Percentiles rank a stretch among this genome's conserved stretches.
These are phyloP conservation scores for Stegostoma tigrinum DNA, from an alignment of 2,113 vertebrate species.

Conservation along the genomic window DNA sequence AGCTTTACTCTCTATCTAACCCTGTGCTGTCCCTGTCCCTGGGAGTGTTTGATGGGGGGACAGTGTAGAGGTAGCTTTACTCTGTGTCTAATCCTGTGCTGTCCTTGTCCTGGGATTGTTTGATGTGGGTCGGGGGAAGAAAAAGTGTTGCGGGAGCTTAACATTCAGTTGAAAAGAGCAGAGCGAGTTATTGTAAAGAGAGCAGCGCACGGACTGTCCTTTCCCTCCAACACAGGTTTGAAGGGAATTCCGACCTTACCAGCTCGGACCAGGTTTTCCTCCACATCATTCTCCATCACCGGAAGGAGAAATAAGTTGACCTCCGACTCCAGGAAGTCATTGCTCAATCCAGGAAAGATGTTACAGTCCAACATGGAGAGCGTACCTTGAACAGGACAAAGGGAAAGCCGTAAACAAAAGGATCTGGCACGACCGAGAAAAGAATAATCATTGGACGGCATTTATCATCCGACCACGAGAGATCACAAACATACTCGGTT, in stretches of 20 bases:
- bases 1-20: too few species aligned
- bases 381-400: slow-evolving; percentile 53
- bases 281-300: slow-evolving; percentile 66
- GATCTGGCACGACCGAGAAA: not conserved
- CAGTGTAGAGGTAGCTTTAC: too few species aligned
- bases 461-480: not conserved
- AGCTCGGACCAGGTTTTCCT: slow-evolving; percentile 66
- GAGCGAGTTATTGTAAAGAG: too few species aligned
- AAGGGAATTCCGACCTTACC: slow-evolving; percentile 46
- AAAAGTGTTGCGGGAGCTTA: not conserved
- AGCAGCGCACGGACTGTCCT: not conserved
- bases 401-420: not conserved
- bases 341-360: slow-evolving; percentile 71
- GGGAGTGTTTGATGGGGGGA: too few species aligned
- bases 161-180: too few species aligned
- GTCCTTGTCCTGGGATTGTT: too few species aligned
- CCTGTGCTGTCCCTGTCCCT: too few species aligned
- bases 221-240: not conserved
- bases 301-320: slow-evolving; percentile 83
- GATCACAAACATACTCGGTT: not conserved
- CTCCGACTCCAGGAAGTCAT: slow-evolving; percentile 69
- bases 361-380: slow-evolving; percentile 84
- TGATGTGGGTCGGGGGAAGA: not conserved
- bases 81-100: too few species aligned
- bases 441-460: not conserved